Evolutionary conservation across 2,113 vertebrate species (phyloP).

Genomic region (Phyllostomus hastatus): DNA sequence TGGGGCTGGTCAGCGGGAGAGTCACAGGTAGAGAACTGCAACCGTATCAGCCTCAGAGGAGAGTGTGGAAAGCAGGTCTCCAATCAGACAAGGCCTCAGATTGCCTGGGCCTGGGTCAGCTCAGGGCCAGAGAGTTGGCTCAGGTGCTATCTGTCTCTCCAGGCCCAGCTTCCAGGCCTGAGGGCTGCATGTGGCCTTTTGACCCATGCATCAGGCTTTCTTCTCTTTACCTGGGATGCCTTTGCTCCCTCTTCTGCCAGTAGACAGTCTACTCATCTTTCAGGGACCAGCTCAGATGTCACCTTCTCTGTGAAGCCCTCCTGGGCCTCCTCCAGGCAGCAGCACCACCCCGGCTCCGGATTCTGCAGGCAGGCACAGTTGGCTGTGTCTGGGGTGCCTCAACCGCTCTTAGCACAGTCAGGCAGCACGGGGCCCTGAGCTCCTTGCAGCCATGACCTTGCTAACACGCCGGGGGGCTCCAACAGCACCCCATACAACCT

Average conservation of each 20-base stretch:
- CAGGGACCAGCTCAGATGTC: neutral
- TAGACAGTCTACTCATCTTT: neutral
- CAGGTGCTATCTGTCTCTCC: conserved; percentile 43
- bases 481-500: neutral
- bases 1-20: neutral
- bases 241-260: neutral
- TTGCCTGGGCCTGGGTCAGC: conserved; percentile 57
- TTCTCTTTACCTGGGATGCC: neutral
- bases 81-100: conserved; percentile 66
- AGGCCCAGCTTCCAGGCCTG: conserved; percentile 61
- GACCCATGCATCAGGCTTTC: neutral
- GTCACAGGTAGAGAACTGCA: conserved; percentile 60
- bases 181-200: conserved; percentile 66
- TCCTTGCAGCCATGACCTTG: neutral
- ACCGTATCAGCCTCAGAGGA: conserved; percentile 51
- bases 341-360: neutral
- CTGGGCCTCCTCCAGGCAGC: neutral
- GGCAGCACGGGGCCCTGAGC: neutral
- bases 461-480: neutral
- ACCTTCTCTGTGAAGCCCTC: neutral
- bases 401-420: neutral
- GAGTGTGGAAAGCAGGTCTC: conserved; percentile 61
- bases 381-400: neutral
- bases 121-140: conserved; percentile 47
- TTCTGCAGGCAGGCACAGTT: neutral